Evolutionary conservation across 2,113 vertebrate species (phyloP), one percentile per base, ranked within the genome.

Genomic region (Dipodomys ordii): DNA sequence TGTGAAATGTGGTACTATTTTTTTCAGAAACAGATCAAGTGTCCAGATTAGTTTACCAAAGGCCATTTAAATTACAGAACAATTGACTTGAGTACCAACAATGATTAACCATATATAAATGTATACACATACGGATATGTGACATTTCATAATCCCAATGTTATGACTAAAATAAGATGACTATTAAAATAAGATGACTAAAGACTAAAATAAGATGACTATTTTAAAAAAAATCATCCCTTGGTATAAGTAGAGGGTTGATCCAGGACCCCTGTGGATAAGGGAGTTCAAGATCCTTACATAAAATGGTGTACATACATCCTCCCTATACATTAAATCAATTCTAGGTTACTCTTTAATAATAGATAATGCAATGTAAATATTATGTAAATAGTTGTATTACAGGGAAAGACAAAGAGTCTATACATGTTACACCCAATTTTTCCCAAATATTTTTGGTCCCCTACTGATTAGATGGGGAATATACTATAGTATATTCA

Each of bases 1-100:
- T 53, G 12, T 3, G 49, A 80, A 77, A 84, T 76, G 0, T 87
- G 64, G 12, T 88, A 91, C 11, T 49, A 60, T 80, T 72, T 67
- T 84, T 91, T 87, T 46, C 74, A 79, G 93, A 88, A 16, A 79
- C 23, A 83, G 53, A 83, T 53, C 60, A 94, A 91, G 57, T 11
- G 79, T 95, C 27, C 39, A 80, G 32, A 89, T 69, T 90, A 89
- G 25, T 69, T 44, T 83, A 88, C 13, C 71, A 78, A 80, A 68
- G 30, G 25, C 28, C 49, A 73, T 32, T 85, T 53, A 83, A 85
- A 5, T 83, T 39, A 93, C 2, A 89, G 25, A 88, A n/a, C n/a
- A 94, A 71, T 0, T 94, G 27, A 95, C 28, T 39, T 71, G 2
- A 91, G 3, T 87, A 27, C 27, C 28, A 71, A 81, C 18, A 88